Evolutionary conservation across 2,888 invertebrate species (phyloP).

Genomic region (Dendrolimus pini): DNA sequence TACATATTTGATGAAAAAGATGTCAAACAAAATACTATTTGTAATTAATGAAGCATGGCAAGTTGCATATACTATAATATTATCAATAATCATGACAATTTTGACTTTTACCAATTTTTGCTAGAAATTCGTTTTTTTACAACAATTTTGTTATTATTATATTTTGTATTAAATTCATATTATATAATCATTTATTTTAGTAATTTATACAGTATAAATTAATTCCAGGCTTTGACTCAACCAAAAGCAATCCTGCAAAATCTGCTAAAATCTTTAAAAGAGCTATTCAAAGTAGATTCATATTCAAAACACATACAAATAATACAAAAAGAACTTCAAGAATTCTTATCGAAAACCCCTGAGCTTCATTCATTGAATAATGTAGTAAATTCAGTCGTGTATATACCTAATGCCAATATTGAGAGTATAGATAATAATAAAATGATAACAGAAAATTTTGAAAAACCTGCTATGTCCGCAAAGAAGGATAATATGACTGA

Average conservation of each 20-base stretch:
- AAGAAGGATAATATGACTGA: constrained; percentile 6
- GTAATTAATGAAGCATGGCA: too few species aligned
- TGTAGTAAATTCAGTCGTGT: constrained; percentile 1
- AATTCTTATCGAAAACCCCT: constrained; percentile 2
- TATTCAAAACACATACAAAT: constrained; percentile 21
- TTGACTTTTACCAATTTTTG: too few species aligned
- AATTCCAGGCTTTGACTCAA: not conserved
- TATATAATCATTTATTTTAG: too few species aligned
- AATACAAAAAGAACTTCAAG: constrained; percentile 26
- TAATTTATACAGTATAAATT: not conserved
- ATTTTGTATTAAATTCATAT: too few species aligned
- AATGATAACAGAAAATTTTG: constrained; percentile 13
- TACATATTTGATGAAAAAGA: too few species aligned
- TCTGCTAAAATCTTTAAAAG: constrained; percentile 25
- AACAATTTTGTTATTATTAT: too few species aligned
- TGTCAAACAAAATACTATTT: too few species aligned
- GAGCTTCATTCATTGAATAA: not conserved
- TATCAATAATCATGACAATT: too few species aligned
- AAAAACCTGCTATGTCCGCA: constrained; percentile 8
- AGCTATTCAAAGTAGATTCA: constrained; percentile 21
- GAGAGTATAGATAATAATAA: too few species aligned
- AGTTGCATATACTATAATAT: too few species aligned
- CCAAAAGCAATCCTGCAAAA: constrained; percentile 13
- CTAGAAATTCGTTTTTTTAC: too few species aligned
- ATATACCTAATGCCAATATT: constrained; percentile 1